phyloP scores from a whole-genome alignment of 2,888 invertebrate species.

The Drosophila anomelani region DNA sequence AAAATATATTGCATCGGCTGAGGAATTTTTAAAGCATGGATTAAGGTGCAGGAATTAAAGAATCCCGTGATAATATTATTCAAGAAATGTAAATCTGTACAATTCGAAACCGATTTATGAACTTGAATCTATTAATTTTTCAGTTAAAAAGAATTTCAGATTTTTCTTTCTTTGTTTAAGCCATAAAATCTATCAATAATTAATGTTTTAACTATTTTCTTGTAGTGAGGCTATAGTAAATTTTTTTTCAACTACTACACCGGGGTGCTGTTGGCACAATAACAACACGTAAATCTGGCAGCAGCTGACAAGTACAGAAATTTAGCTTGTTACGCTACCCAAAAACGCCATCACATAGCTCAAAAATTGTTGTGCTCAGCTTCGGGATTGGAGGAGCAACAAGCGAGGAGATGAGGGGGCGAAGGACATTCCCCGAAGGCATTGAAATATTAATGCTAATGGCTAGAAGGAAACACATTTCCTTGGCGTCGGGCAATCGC shows the following conservation, averaged over 20 bases:
- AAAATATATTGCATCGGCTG: not conserved
- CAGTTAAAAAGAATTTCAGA: too few species aligned
- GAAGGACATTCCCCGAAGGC: constrained; percentile 39
- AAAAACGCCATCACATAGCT: constrained; percentile 50
- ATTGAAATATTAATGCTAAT: constrained; percentile 78
- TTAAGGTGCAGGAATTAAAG: not conserved
- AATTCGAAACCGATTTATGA: not conserved
- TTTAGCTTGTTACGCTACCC: constrained; percentile 54
- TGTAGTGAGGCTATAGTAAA: not conserved
- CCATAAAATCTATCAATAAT: too few species aligned
- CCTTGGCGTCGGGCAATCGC: constrained; percentile 49
- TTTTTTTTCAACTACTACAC: constrained; percentile 10
- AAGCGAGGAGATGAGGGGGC: not conserved
- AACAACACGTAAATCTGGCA: constrained; percentile 75
- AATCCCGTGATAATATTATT: too few species aligned
- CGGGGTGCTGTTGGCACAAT: constrained; percentile 45
- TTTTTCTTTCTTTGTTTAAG: too few species aligned
- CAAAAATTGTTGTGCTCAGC: constrained; percentile 44
- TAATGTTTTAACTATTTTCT: not conserved
- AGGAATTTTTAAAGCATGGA: too few species aligned
- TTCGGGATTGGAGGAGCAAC: not conserved
- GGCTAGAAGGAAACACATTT: constrained; percentile 55
- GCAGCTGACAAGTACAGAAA: constrained; percentile 75
- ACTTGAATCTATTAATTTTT: not conserved
- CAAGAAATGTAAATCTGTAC: too few species aligned